Evolutionary conservation across 2,113 vertebrate genomes (phyloP).

Genomic region (Alouatta palliata): DNA sequence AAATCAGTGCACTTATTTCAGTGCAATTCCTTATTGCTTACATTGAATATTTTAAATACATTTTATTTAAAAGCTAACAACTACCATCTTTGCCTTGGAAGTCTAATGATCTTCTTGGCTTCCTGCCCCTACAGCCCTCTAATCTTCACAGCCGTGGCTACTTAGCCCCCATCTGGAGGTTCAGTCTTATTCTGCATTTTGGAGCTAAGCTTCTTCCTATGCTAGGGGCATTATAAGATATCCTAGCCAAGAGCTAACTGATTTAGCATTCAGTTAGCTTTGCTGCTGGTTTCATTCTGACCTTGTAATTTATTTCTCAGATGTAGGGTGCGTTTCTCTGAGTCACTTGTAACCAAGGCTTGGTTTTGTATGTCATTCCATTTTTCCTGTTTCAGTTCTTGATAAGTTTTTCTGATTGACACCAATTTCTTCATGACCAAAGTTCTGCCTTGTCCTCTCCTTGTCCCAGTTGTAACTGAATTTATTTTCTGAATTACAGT

Average conservation of each 20-base stretch:
- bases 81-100: slow-evolving; percentile 56
- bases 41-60: slow-evolving; percentile 2
- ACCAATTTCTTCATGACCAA: neutral
- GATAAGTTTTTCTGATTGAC: neutral
- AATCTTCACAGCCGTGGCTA: slow-evolving; percentile 65
- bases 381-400: neutral
- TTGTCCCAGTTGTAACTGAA: neutral
- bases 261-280: neutral
- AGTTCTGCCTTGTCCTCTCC: neutral
- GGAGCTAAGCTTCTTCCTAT: slow-evolving; percentile 55
- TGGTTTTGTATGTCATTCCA: neutral
- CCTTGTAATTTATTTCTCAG: neutral
- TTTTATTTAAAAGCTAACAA: slow-evolving; percentile 53
- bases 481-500: neutral
- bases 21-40: slow-evolving; percentile 52
- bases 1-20: slow-evolving; percentile 55
- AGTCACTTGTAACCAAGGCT: neutral
- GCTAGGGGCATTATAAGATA: neutral
- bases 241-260: slow-evolving; percentile 50
- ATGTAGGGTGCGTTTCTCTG: neutral
- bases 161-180: slow-evolving; percentile 68
- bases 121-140: slow-evolving; percentile 45
- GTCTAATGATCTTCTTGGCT: slow-evolving; percentile 63
- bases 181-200: slow-evolving; percentile 53
- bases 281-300: slow-evolving; percentile 37